These are phyloP conservation scores for Araneus ventricosus DNA, from an alignment of 1,140 invertebrate genomes.

Conservation along the genomic window DNA sequence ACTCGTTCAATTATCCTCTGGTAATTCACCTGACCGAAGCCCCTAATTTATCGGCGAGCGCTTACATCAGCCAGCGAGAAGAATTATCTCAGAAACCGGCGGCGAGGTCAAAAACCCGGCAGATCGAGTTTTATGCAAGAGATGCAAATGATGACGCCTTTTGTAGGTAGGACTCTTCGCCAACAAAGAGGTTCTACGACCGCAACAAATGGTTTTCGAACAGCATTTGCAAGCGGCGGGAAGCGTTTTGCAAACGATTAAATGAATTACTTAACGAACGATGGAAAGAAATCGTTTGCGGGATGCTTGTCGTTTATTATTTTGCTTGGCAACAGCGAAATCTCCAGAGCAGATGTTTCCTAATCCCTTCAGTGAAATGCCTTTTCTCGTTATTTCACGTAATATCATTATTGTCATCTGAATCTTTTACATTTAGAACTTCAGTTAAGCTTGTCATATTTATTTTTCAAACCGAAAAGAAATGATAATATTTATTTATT, in stretches of 20 bases:
- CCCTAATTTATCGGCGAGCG: neutral
- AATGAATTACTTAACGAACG: neutral
- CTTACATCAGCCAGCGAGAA: neutral
- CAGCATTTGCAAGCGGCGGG: neutral
- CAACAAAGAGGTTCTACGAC: constrained; percentile 7
- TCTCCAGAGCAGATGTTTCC: too few species aligned
- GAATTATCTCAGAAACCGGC: neutral
- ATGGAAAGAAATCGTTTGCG: neutral
- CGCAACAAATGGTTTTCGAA: neutral
- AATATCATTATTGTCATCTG: too few species aligned
- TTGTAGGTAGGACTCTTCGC: neutral
- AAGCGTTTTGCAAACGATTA: too few species aligned
- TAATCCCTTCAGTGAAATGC: too few species aligned
- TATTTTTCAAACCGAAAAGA: too few species aligned
- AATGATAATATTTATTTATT: too few species aligned
- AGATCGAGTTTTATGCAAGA: constrained; percentile 10
- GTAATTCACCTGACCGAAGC: neutral
- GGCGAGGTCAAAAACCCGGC: neutral
- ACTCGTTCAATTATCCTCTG: constrained; percentile 4
- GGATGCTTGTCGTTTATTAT: neutral
- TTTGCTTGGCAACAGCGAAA: too few species aligned
- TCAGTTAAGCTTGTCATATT: too few species aligned
- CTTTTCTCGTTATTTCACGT: too few species aligned
- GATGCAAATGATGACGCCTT: neutral
- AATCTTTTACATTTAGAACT: too few species aligned